A percentile compares a stretch with the other conserved stretches of the same genome.
phyloP scores from a whole-genome alignment of 1,140 invertebrate genomes.

The Chelonus insularis region DNA sequence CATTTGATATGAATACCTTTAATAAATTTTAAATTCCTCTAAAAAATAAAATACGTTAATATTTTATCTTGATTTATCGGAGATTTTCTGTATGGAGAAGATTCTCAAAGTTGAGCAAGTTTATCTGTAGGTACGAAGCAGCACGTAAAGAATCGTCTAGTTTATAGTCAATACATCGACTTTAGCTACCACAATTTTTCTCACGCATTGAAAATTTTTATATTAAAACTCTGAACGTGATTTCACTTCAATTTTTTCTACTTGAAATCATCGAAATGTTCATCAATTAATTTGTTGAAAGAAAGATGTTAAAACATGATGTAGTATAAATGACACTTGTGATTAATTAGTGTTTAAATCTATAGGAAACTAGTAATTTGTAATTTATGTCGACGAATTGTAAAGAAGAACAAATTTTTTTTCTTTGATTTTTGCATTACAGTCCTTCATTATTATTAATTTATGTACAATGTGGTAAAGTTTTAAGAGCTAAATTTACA shows the following conservation, averaged over 20 bases:
- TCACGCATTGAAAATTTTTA: conserved; percentile 26
- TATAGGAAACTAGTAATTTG: background rate
- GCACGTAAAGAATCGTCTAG: conserved; percentile 17
- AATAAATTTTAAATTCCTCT: too few relatives aligned
- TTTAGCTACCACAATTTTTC: conserved; percentile 12
- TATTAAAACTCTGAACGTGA: conserved; percentile 13
- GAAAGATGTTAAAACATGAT: too few relatives aligned
- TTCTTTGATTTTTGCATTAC: background rate
- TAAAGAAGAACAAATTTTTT: background rate
- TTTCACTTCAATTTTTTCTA: conserved; percentile 13
- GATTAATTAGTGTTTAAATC: too few relatives aligned
- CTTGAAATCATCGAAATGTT: background rate
- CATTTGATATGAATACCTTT: too few relatives aligned
- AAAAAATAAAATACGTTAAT: background rate
- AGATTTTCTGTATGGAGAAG: background rate
- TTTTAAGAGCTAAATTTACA: conserved; percentile 26
- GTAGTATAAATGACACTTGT: too few relatives aligned
- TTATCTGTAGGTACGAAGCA: conserved; percentile 15
- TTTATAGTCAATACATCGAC: conserved; percentile 20
- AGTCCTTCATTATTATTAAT: conserved; percentile 10
- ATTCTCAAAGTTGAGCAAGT: conserved; percentile 4
- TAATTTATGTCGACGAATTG: background rate
- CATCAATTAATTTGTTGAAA: too few relatives aligned
- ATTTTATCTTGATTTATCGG: background rate
- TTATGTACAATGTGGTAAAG: conserved; percentile 19